Base-by-base conservation (phyloP, 2,888 invertebrate species). In the Melanargia galathea region DNA sequence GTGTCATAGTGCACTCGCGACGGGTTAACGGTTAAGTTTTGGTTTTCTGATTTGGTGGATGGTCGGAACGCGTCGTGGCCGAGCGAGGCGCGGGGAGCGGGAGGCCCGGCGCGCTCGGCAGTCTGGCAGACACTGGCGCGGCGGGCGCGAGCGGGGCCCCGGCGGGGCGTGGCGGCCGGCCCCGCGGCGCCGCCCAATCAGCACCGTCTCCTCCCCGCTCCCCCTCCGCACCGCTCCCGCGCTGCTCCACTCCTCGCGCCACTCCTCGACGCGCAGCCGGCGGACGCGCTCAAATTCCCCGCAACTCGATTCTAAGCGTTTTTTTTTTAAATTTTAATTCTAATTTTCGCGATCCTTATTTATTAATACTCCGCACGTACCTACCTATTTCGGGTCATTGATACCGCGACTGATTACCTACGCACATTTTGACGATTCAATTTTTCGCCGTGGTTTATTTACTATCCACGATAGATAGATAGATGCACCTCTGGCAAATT, bases 61-160 rank as follows among this genome's bases (percentile, higher is more conserved):
- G 75, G 80, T 80, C 85, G 84, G 82, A 75, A 82, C 87, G 86
- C 86, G 84, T 82, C 84, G 86, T 75, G 83, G 91, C 92, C 92
- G 92, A 92, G 88, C 86, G 86, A 82, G 84, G 87, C 89, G 87
- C 89, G 90, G 88, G 92, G 84, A 83, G 92, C 89, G 87, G 88
- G 87, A 85, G 86, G 91, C 92, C 92, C 92, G 92, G 83, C 86
- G 89, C 90, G 91, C 91, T 90, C 91, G 91, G 88, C 90, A 83
- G 90, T 90, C 88, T 87, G 88, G 83, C 87, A 87, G 89, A 89
- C 89, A 90, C 91, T 92, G 92, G 83, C 90, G 87, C 83, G 86
- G 73, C 80, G 80, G 72, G 78, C 80, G 79, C 71, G 72, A 76
- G 69, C 76, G 75, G 77, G 80, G 78, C 77, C 74, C 71, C 72